These are phyloP conservation scores for Acarapis woodi DNA, from an alignment of 1,140 invertebrate genomes.

Conservation along the genomic window DNA sequence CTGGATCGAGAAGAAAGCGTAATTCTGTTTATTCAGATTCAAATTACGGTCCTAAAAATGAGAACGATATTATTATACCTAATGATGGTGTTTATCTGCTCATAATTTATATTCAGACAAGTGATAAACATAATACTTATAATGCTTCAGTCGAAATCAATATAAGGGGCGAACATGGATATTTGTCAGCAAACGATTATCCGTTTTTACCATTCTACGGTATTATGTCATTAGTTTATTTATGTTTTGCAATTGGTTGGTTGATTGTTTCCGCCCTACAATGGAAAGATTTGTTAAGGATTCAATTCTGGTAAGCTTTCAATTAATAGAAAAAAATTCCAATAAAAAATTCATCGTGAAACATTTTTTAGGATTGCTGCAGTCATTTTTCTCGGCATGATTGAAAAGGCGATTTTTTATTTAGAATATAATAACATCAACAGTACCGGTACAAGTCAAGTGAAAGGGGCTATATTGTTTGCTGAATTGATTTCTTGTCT, in stretches of 20 bases:
- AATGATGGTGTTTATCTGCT: constrained; percentile 22
- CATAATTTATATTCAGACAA: constrained; percentile 16
- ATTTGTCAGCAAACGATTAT: constrained; percentile 40
- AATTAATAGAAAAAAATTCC: too few relatives aligned
- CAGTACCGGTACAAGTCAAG: constrained; percentile 26
- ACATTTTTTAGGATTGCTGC: too few relatives aligned
- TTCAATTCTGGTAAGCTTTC: constrained; percentile 93
- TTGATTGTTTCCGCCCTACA: constrained; percentile 45
- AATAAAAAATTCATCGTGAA: too few relatives aligned
- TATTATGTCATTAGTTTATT: constrained; percentile 62
- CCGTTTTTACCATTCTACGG: constrained; percentile 50
- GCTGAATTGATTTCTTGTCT: constrained; percentile 64
- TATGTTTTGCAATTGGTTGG: constrained; percentile 51
- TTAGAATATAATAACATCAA: constrained; percentile 56
- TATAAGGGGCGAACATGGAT: constrained; percentile 33
- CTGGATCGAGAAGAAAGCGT: too few relatives aligned
- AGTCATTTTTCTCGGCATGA: constrained; percentile 53
- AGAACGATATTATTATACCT: constrained; percentile 13
- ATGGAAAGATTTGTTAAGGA: constrained; percentile 64
- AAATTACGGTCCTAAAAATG: too few relatives aligned
- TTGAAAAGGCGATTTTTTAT: constrained; percentile 55
- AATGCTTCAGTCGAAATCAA: constrained; percentile 23
- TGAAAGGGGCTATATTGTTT: constrained; percentile 33
- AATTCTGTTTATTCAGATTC: too few relatives aligned
- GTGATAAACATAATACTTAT: constrained; percentile 6